Percentiles rank a stretch among this genome's conserved stretches.
These are phyloP conservation scores for Macrotrachela quadricornifera DNA, from an alignment of 1,140 invertebrate species.

Conservation along the genomic window DNA sequence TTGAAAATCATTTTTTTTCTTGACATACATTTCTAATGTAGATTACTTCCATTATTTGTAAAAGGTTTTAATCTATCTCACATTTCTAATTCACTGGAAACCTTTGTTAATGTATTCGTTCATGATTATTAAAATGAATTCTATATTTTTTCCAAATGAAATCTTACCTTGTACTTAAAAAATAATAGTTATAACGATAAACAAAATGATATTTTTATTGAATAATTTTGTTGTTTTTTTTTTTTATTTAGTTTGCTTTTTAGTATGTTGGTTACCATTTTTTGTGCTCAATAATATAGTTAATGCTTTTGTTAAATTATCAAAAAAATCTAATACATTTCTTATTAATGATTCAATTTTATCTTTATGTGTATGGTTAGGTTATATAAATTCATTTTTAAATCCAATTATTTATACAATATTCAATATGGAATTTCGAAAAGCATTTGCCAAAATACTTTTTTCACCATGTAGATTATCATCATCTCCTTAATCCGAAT, in stretches of 20 bases:
- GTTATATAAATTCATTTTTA: constrained; percentile 87
- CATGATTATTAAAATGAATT: too few relatives aligned
- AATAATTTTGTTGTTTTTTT: constrained; percentile 6
- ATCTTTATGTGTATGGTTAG: constrained; percentile 81
- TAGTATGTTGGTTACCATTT: constrained; percentile 96
- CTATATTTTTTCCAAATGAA: too few relatives aligned
- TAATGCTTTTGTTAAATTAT: constrained; percentile 66
- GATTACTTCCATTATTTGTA: too few relatives aligned
- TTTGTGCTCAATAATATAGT: constrained; percentile 79
- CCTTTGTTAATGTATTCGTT: too few relatives aligned
- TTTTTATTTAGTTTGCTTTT: constrained; percentile 54
- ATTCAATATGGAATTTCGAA: constrained; percentile 95
- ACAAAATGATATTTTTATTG: not conserved
- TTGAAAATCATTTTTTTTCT: too few relatives aligned
- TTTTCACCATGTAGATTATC: too few relatives aligned
- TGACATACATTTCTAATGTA: too few relatives aligned
- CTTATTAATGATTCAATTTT: constrained; percentile 26
- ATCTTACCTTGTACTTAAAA: too few relatives aligned
- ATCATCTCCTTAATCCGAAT: too few relatives aligned
- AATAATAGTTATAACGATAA: too few relatives aligned
- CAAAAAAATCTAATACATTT: constrained; percentile 15
- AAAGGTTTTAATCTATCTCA: too few relatives aligned
- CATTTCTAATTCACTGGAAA: too few relatives aligned
- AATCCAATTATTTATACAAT: constrained; percentile 98
- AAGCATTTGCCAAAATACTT: constrained; percentile 88